phyloP scores from a whole-genome alignment of 1,140 invertebrate species.

The Battus philenor region DNA sequence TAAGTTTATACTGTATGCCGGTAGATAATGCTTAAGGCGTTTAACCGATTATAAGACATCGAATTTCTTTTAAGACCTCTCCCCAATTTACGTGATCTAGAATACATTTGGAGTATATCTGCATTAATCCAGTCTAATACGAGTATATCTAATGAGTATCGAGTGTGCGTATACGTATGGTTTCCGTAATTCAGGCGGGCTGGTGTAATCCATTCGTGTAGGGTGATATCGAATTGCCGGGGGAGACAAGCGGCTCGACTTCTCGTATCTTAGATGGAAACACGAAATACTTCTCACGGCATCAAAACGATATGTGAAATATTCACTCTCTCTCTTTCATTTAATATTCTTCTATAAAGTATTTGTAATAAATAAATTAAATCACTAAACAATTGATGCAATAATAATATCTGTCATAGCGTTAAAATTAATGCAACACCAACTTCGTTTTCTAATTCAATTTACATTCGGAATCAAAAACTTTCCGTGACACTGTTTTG shows the following conservation, averaged over 20 bases:
- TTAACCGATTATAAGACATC: too few species aligned
- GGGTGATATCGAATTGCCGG: constrained; percentile 53
- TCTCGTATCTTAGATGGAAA: constrained; percentile 26
- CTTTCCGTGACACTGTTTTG: constrained; percentile 75
- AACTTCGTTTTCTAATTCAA: constrained; percentile 71
- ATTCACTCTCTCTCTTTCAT: not conserved
- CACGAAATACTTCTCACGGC: constrained; percentile 12
- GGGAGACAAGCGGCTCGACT: constrained; percentile 36
- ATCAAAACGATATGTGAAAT: constrained; percentile 4
- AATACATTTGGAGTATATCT: constrained; percentile 35
- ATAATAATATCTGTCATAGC: constrained; percentile 50
- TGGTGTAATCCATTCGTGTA: constrained; percentile 58
- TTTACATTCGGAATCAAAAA: constrained; percentile 74
- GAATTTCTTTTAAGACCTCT: too few species aligned
- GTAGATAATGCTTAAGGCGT: too few species aligned
- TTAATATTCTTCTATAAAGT: too few species aligned
- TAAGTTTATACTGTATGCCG: too few species aligned
- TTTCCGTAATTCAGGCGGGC: constrained; percentile 71
- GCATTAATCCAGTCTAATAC: constrained; percentile 66
- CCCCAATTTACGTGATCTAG: constrained; percentile 16
- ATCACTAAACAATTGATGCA: constrained; percentile 39
- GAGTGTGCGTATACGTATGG: constrained; percentile 59
- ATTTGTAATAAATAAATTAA: too few species aligned
- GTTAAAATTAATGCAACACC: constrained; percentile 44
- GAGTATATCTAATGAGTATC: constrained; percentile 59